Percentiles rank a stretch among this genome's conserved stretches.
phyloP scores from a whole-genome alignment of 2,113 vertebrate species.

The Chloroceryle aenea region DNA sequence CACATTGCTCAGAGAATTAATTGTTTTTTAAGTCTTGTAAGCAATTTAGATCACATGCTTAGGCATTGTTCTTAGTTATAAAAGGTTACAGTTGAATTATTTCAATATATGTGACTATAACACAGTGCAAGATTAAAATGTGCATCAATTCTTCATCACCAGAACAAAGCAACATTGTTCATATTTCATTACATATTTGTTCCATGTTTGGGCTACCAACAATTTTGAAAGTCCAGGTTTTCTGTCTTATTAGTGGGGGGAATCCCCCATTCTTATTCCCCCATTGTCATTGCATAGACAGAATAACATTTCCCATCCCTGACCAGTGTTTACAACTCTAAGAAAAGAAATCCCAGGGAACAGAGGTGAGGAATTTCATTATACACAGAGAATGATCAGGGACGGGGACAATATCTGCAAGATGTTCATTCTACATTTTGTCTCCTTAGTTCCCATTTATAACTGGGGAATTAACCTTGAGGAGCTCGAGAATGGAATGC shows the following conservation, averaged over 20 bases:
- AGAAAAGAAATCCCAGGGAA: background rate
- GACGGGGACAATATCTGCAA: background rate
- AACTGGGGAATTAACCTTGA: background rate
- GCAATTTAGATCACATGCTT: conserved; percentile 31
- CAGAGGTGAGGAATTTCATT: background rate
- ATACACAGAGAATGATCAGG: background rate
- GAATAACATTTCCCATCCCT: background rate
- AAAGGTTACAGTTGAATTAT: conserved; percentile 58
- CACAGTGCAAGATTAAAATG: conserved; percentile 27
- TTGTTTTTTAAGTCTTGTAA: conserved; percentile 71
- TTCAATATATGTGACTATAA: conserved; percentile 57
- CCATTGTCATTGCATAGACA: background rate
- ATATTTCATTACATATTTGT: background rate
- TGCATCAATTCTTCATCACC: conserved; percentile 28
- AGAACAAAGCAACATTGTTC: background rate
- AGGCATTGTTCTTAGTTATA: conserved; percentile 71
- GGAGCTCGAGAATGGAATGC: background rate
- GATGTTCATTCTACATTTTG: background rate
- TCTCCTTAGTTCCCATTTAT: background rate
- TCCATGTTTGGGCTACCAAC: background rate
- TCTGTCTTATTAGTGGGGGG: background rate
- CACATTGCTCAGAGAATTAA: background rate
- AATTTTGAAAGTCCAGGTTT: background rate
- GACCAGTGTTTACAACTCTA: background rate
- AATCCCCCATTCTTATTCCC: background rate